Evolutionary conservation across 2,888 invertebrate genomes (phyloP), one percentile per base, ranked within the genome.

Genomic region (Ligdia adustata): DNA sequence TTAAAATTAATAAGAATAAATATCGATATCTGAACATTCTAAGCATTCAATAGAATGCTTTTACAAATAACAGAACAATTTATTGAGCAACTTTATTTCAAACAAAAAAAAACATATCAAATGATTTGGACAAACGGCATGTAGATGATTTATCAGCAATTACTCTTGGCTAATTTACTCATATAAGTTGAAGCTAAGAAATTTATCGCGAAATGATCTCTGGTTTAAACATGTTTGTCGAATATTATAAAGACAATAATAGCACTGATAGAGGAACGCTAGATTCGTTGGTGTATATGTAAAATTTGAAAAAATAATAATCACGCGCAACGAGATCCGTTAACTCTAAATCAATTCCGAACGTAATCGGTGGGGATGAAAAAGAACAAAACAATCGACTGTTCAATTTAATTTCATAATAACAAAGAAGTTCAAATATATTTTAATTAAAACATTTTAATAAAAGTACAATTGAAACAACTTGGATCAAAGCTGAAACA

Each of bases 71-170:
- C 67, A 67, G 82, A 82, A 81, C 82, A 82, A 84, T 72, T 35
- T 3, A 58, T 75, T 60, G 82, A 82, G 79, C 82, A 82, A 83
- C 48, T 60, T 66, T 62, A 59, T 60, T 46, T 54, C 51, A 57
- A 53, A 32, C 46, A 54, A 46, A 50, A 64, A 26, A 76, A 78
- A 49, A 86, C 86, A 86, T 86, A 86, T 86, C 86, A 84, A 75
- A 55, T 70, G 70, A 56, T 69, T 71, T 73, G 62, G 68, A 68
- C 68, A 70, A 69, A 62, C 57, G 43, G 45, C 61, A 62, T 44
- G 59, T 57, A 64, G 66, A 62, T 64, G 57, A 62, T 61, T 57
- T 60, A 28, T 39, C 46, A 40, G 43, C 20, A 62, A 60, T n/a
- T 60, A 55, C 51, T 54, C 49, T 48, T 20, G 3, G 20, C 5